Evolutionary conservation across 92 coral and sea anemone species (phyloP), one percentile per base, ranked within the genome.

Genomic region (Scolanthus callimorphus): DNA sequence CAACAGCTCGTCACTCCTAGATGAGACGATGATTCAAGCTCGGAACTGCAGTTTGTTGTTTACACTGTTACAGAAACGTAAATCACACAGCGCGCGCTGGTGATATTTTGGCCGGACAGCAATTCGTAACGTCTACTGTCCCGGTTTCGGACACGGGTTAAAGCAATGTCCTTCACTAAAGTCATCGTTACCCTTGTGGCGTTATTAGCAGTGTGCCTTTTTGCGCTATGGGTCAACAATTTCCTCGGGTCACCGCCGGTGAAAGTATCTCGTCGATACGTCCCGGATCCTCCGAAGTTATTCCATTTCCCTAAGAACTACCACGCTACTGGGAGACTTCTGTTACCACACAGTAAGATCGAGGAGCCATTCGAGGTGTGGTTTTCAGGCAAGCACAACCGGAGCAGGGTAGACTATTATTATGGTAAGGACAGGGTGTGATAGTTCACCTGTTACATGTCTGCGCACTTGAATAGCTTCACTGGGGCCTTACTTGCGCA

Each of bases 341-440:
- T 69, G 13, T 74, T 92, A 1, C 98, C 98, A 0, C 96, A 84
- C 61, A 86, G 89, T 44, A 70, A 80, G n/a, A 92, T 92, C 49
- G 83, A 71, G 55, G 98, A 92, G 39, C 98, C 98, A 2, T 92
- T 92, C 41, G 98, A 92, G 59, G 83, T 80, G 47, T 92, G 98
- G 98, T 92, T 80, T 37, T 60, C 90, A 1, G 63, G 68, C 1
- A 70, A 81, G 21, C 76, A 84, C 23, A 90, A 70, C 57, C 81
- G 95, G 59, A 92, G 98, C 71, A 77, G 98, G 39, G 83, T 92
- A 20, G 98, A 92, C 56, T 92, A 88, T 54, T 91, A 83, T 68
- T 79, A 83, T 65, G 96, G 97, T 87, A 56, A 34, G 72, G n/a
- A n/a, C n/a, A n/a, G n/a, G n/a, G n/a, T n/a, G n/a, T n/a, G n/a